Conservation (phyloP, 2,113 vertebrate genomes). For the Fukomys damarensis region DNA sequence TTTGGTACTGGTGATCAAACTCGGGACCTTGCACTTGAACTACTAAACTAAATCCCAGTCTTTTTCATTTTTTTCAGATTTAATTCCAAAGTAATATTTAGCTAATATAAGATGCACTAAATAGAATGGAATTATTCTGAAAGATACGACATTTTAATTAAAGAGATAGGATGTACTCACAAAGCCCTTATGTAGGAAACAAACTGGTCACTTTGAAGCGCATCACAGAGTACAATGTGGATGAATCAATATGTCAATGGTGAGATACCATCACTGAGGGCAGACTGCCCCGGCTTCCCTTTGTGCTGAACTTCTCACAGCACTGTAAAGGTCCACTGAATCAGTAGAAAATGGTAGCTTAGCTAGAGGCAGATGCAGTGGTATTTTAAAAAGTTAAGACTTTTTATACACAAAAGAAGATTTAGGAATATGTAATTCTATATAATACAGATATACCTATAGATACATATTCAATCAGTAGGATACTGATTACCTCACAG, state of each 20-base stretch:
- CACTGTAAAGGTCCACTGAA: not conserved
- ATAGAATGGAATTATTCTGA: not conserved
- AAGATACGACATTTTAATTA: not conserved
- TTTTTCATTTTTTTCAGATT: not conserved
- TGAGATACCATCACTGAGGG: not conserved
- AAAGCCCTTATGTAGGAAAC: not conserved
- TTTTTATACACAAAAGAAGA: not conserved
- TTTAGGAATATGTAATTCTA: not conserved
- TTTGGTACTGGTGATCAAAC: no score
- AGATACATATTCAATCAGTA: not conserved
- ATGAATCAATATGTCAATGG: fast-evolving
- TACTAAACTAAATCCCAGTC: no score
- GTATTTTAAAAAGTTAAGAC: not conserved
- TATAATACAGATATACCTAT: not conserved
- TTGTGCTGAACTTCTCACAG: not conserved
- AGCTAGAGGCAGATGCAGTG: fast-evolving
- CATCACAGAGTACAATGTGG: not conserved
- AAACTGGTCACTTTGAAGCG: not conserved
- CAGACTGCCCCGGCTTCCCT: not conserved
- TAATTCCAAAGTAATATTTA: not conserved
- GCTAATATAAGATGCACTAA: no score
- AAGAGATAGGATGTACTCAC: not conserved
- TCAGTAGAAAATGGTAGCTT: not conserved
- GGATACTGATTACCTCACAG: not conserved
- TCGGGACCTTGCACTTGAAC: no score